These are phyloP conservation scores for Cyprinodon brontotheroides DNA, from an alignment of 2,113 vertebrate genomes.

Conservation along the genomic window DNA sequence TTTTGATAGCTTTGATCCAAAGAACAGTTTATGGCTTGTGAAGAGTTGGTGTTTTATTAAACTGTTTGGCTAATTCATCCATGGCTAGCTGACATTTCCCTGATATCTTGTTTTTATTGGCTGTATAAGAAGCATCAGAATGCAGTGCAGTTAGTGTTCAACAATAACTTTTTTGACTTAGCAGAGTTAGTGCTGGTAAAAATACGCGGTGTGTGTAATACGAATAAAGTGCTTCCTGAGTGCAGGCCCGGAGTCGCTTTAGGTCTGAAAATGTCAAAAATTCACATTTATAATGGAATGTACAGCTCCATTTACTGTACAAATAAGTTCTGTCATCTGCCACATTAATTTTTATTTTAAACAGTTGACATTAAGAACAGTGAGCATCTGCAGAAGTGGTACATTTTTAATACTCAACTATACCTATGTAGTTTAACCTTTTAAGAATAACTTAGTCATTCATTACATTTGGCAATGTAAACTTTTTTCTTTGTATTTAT, in stretches of 20 bases:
- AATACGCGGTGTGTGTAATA: background rate
- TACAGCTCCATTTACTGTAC: background rate
- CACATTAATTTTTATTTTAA: background rate
- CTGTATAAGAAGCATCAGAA: background rate
- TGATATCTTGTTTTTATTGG: background rate
- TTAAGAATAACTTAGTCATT: no score
- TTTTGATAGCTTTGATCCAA: background rate
- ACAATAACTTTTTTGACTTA: background rate
- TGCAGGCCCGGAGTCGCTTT: background rate
- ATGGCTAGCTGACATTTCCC: background rate
- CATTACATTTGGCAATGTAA: no score
- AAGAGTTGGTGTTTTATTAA: background rate
- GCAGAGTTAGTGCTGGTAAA: background rate
- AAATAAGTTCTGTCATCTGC: background rate
- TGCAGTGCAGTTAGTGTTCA: background rate
- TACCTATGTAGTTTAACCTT: background rate
- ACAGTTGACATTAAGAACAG: background rate
- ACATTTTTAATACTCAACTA: background rate
- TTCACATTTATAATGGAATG: background rate
- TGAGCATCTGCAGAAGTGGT: background rate
- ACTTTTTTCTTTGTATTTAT: no score
- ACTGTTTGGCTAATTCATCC: background rate
- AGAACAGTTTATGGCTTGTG: no score
- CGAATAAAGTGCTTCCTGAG: background rate
- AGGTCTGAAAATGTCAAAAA: background rate